Percentiles rank a stretch among this genome's conserved stretches.
These are phyloP conservation scores for Drosophila asahinai DNA, from an alignment of 1,140 invertebrate genomes.

Conservation along the genomic window DNA sequence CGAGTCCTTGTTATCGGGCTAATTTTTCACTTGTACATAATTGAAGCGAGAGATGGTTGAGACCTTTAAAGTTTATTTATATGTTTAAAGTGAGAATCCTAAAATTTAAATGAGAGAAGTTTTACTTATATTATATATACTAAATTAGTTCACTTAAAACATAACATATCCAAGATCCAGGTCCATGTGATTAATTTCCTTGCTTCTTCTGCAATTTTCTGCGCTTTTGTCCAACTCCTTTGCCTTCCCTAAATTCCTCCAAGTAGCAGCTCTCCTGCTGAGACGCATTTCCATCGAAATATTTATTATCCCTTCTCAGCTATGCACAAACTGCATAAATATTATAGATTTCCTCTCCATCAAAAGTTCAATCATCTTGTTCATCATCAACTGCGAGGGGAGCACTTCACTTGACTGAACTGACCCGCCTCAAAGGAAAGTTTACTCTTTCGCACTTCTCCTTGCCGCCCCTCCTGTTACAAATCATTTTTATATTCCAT, in stretches of 20 bases:
- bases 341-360: slow-evolving; percentile 36
- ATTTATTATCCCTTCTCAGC: slow-evolving; percentile 12
- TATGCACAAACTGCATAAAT: slow-evolving; percentile 43
- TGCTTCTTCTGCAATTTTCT: neutral
- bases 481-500: slow-evolving; percentile 24
- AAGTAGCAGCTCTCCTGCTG: neutral
- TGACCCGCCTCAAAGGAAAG: slow-evolving; percentile 36
- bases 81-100: neutral
- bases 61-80: neutral
- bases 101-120: neutral
- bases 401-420: slow-evolving; percentile 45
- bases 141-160: too few relatives aligned
- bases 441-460: slow-evolving; percentile 33
- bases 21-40: slow-evolving; percentile 29
- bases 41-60: slow-evolving; percentile 1
- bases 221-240: neutral
- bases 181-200: too few relatives aligned
- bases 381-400: slow-evolving; percentile 37
- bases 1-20: slow-evolving; percentile 16
- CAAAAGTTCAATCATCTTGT: slow-evolving; percentile 45
- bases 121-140: too few relatives aligned
- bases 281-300: slow-evolving; percentile 12
- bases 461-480: neutral
- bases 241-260: neutral
- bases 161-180: too few relatives aligned